Evolutionary conservation across 64 coral and sea anemone species (phyloP), one percentile per base, ranked within the genome.

Genomic region (Dendronephthya gigantea): DNA sequence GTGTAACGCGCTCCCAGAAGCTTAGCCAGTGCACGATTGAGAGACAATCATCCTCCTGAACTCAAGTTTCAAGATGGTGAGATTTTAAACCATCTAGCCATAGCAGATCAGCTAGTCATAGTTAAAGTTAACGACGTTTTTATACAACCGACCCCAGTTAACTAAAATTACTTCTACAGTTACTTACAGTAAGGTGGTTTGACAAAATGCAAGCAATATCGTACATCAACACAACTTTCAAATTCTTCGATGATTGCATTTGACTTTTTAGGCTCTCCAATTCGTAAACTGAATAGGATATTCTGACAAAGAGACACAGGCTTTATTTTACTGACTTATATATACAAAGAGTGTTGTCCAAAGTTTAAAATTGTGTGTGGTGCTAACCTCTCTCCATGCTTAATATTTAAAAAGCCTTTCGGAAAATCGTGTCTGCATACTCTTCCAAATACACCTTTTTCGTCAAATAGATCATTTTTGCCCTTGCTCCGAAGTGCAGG

Each of bases 341-440:
- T n/a, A n/a, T n/a, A n/a, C n/a, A n/a, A n/a, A n/a, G n/a, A n/a
- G n/a, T n/a, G n/a, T n/a, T n/a, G n/a, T n/a, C n/a, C n/a, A 15
- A 39, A 82, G 12, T 37, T 39, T 82, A 9, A 22, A 33, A 9
- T 9, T 6, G 9, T 43, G 28, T 33, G 11, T 31, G 31, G 29
- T 39, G 9, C 14, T 17, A 25, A 92, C 90, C 92, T 87, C 84
- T 93, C 92, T 40, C 92, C 92, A 93, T 93, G 72, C 56, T 90
- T 93, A 9, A 93, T 66, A 47, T 85, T 93, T 19, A 79, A 28
- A 17, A 93, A 87, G 13, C 81, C 40, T 48, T 87, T 90, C 9
- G 88, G 92, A 79, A 93, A 93, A 25, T 93, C 92, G 84, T 93
- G 92, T 17, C 88, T 50, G 65, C 92, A 93, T n/a, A 93, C 92